phyloP scores from a whole-genome alignment of 2,888 invertebrate species.

The Drosophila recens region DNA sequence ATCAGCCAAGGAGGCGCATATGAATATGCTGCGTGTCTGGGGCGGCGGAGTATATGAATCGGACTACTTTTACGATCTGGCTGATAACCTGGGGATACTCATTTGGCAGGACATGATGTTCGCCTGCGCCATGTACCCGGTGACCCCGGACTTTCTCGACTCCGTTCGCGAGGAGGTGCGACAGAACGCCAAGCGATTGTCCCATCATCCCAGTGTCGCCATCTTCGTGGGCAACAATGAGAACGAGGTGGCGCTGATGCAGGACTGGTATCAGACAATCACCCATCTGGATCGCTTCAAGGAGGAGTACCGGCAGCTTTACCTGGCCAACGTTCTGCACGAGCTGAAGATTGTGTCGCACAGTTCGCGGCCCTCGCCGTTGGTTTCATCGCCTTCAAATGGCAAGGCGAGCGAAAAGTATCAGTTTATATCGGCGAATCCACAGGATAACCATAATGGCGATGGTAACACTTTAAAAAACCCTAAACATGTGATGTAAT shows the following conservation, averaged over 20 bases:
- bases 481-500: too few relatives aligned
- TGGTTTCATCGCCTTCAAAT: conserved; percentile 97
- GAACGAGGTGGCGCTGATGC: conserved; percentile 95
- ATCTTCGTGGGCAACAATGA: conserved; percentile 99
- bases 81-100: conserved; percentile 95
- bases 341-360: conserved; percentile 86
- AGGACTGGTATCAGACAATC: conserved; percentile 91
- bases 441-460: conserved; percentile 92
- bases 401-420: conserved; percentile 90
- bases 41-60: conserved; percentile 98
- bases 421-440: conserved; percentile 91
- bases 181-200: conserved; percentile 93
- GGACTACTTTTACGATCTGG: conserved; percentile 94
- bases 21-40: conserved; percentile 99
- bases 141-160: conserved; percentile 89
- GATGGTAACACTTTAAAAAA: conserved; percentile 88
- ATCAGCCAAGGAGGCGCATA: conserved; percentile 91
- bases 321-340: conserved; percentile 90
- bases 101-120: conserved; percentile 99
- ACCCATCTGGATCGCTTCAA: conserved; percentile 87
- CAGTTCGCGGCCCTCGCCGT: conserved; percentile 83
- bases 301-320: conserved; percentile 92
- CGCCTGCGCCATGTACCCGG: conserved; percentile 97
- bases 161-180: conserved; percentile 91
- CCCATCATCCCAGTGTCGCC: conserved; percentile 94